Percentiles rank a stretch among this genome's conserved stretches.
phyloP scores from a whole-genome alignment of 2,797 vertebrate species.

The Rhodeus uyekii region DNA sequence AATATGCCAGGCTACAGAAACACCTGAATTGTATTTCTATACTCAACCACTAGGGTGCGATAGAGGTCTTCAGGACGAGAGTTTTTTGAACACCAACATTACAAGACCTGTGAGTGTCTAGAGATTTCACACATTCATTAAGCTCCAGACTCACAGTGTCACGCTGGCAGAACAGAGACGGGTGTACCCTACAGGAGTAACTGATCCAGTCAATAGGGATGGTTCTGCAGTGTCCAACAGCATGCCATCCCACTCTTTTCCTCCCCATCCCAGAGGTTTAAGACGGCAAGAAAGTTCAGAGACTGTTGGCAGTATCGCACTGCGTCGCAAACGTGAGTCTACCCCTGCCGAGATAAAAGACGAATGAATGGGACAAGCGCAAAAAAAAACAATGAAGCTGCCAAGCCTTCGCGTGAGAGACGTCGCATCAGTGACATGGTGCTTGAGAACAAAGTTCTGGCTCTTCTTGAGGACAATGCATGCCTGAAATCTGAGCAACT shows the following conservation, averaged over 20 bases:
- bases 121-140: background rate
- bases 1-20: background rate
- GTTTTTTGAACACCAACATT: background rate
- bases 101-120: background rate
- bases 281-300: constrained; percentile 71
- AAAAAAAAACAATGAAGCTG: constrained; percentile 87
- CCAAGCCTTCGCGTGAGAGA: constrained; percentile 84
- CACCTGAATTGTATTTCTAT: background rate
- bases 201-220: background rate
- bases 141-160: background rate
- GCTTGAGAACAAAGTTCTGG: constrained; percentile 80
- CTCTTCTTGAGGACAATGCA: constrained; percentile 84
- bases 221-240: constrained; percentile 69
- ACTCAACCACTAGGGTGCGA: constrained; percentile 61
- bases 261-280: constrained; percentile 60
- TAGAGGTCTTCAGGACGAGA: background rate
- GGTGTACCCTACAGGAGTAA: background rate
- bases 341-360: constrained; percentile 82
- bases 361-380: constrained; percentile 85
- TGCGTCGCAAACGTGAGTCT: constrained; percentile 78
- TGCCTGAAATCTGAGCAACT: constrained; percentile 80
- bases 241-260: constrained; percentile 73
- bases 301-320: constrained; percentile 12
- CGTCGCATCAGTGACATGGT: constrained; percentile 82
- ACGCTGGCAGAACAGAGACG: background rate